Conservation (phyloP, 2,888 invertebrate species). For the Drosophila neotestacea region DNA sequence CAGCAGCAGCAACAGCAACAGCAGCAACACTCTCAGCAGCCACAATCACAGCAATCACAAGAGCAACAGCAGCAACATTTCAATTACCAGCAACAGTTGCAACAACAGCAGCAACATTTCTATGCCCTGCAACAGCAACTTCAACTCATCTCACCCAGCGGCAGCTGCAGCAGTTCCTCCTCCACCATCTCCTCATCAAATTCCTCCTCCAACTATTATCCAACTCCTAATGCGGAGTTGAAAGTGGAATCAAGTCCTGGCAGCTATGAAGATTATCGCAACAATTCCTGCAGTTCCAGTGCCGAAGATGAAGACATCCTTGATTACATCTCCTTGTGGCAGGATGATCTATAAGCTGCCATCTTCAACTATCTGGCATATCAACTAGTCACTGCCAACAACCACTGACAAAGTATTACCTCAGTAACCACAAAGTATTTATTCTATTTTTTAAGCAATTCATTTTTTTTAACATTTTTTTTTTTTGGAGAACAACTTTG, state of each 20-base stretch:
- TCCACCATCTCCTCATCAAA: conserved; percentile 37
- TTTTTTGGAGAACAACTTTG: conserved; percentile 43
- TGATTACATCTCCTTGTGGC: conserved; percentile 86
- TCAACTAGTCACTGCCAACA: conserved; percentile 33
- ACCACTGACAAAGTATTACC: conserved; percentile 74
- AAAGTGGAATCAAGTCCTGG: conserved; percentile 83
- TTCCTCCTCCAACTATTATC: conserved; percentile 20
- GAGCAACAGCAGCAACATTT: conserved; percentile 58
- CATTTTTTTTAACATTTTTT: conserved; percentile 45
- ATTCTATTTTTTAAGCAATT: conserved; percentile 51
- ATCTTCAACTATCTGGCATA: no score
- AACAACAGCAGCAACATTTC: conserved; percentile 48
- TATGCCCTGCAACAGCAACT: conserved; percentile 52
- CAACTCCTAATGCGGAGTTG: conserved; percentile 28
- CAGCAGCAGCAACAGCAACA: conserved; percentile 35
- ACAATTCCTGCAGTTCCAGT: conserved; percentile 85
- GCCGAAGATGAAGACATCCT: conserved; percentile 95
- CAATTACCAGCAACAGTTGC: conserved; percentile 38
- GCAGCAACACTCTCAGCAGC: conserved; percentile 25
- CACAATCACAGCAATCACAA: conserved; percentile 43
- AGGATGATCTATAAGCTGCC: conserved; percentile 77
- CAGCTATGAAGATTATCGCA: conserved; percentile 89
- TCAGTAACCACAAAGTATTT: conserved; percentile 73
- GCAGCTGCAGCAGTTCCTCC: conserved; percentile 42
- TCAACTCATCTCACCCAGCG: conserved; percentile 53